Evolutionary conservation across 2,888 invertebrate genomes (phyloP).

Genomic region (Conus canariensis): DNA sequence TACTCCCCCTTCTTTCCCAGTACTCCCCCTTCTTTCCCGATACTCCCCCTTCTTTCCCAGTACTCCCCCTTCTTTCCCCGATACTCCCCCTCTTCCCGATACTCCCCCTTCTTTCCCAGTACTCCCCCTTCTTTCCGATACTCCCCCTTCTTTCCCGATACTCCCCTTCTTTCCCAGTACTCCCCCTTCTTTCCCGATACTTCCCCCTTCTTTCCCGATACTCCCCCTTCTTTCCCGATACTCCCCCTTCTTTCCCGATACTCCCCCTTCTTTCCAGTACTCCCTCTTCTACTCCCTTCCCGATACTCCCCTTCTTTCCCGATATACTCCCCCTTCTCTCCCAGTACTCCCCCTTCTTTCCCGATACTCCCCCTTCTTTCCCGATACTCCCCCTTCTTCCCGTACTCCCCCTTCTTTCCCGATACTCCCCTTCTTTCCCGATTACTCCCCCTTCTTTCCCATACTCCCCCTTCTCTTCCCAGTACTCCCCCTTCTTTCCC

Average conservation of each 20-base stretch:
- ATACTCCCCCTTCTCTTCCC: no score
- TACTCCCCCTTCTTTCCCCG: neutral
- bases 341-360: no score
- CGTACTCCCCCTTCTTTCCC: neutral
- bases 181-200: no score
- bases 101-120: neutral
- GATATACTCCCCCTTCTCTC: no score
- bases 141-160: neutral
- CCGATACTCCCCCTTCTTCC: neutral
- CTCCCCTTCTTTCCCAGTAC: neutral
- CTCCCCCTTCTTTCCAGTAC: neutral
- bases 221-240: no score
- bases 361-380: neutral
- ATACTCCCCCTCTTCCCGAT: neutral
- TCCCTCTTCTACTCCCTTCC: no score
- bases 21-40: no score
- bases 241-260: neutral
- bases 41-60: no score
- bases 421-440: neutral
- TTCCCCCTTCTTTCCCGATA: no score
- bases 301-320: no score
- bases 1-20: no score
- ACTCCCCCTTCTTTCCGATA: neutral
- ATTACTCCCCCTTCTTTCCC: neutral
- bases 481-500: neutral